phyloP scores from a whole-genome alignment of 92 coral and sea anemone genomes.

The Parazoanthus darwini region DNA sequence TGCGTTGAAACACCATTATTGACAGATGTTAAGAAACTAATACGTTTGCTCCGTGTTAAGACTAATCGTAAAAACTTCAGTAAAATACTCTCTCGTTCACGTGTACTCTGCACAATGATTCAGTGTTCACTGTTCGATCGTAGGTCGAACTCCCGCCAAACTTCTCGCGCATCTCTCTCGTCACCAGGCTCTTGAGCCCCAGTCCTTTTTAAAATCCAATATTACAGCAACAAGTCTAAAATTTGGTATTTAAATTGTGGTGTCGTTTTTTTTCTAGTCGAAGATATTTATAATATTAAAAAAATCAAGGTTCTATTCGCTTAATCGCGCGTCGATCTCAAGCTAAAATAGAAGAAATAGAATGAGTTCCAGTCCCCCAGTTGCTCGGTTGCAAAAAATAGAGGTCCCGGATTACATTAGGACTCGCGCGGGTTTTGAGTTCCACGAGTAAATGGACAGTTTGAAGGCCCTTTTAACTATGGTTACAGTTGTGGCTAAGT shows the following conservation, averaged over 20 bases:
- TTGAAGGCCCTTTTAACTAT: too few species aligned
- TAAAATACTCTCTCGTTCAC: neutral
- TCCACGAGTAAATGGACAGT: too few species aligned
- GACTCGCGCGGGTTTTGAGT: too few species aligned
- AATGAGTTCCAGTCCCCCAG: slow-evolving; percentile 6
- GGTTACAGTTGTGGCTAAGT: too few species aligned
- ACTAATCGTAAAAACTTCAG: neutral
- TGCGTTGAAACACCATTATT: slow-evolving; percentile 1
- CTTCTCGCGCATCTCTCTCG: slow-evolving; percentile 5
- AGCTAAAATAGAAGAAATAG: neutral
- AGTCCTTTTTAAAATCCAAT: neutral
- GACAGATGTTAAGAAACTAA: neutral
- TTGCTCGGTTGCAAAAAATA: neutral
- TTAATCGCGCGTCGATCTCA: too few species aligned
- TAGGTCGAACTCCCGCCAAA: slow-evolving; percentile 38
- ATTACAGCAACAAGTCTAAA: too few species aligned
- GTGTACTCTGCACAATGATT: neutral
- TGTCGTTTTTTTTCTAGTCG: neutral
- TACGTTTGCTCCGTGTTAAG: neutral
- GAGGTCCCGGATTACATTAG: slow-evolving; percentile 6
- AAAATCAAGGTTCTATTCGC: too few species aligned
- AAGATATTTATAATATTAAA: too few species aligned
- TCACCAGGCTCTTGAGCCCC: slow-evolving; percentile 16
- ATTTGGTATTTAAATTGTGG: too few species aligned
- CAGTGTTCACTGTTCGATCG: neutral